These are phyloP conservation scores for Todiramphus chloris DNA, from an alignment of 2,113 vertebrate species.

Conservation along the genomic window DNA sequence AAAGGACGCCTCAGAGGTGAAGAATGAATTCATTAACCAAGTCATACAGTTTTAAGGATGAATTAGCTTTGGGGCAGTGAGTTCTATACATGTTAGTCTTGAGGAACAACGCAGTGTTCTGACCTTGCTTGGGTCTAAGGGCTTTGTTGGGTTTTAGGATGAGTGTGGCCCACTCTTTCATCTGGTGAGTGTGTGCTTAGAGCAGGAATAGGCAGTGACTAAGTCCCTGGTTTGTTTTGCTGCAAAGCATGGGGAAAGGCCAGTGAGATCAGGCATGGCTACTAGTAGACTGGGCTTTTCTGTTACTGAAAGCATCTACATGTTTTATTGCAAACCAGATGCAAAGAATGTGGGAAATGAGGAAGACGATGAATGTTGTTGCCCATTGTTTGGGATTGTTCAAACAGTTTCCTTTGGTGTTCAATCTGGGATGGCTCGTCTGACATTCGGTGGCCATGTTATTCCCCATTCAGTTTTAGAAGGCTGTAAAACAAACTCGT, in stretches of 20 bases:
- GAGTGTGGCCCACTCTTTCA: neutral
- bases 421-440: neutral
- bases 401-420: neutral
- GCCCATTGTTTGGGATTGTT: neutral
- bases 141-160: neutral
- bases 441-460: neutral
- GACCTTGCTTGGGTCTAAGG: neutral
- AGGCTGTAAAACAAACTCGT: neutral
- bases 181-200: neutral
- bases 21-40: neutral
- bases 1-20: neutral
- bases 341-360: neutral
- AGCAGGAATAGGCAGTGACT: neutral
- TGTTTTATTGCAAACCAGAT: neutral
- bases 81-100: neutral
- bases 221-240: neutral
- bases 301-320: neutral
- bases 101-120: neutral
- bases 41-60: neutral
- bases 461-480: constrained; percentile 17
- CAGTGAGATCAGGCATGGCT: neutral
- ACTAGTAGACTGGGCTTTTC: neutral
- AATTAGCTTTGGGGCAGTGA: neutral
- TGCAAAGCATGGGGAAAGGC: neutral
- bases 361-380: neutral